phyloP scores from a whole-genome alignment of 2,888 invertebrate genomes.

The Willowsia nigromaculata region DNA sequence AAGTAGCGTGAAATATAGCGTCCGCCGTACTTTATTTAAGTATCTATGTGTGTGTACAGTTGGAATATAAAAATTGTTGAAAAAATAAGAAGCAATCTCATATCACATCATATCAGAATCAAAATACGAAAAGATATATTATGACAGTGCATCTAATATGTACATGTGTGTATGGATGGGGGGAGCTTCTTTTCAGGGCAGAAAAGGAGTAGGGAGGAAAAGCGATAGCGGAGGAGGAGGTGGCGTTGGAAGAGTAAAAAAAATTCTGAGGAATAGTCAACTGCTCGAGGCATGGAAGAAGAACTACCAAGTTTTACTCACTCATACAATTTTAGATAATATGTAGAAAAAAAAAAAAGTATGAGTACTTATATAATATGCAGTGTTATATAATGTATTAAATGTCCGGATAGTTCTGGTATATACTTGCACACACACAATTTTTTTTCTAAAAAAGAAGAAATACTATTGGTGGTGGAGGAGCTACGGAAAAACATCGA shows the following conservation, averaged over 20 bases:
- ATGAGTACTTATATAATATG: neutral
- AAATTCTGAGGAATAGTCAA: conserved; percentile 59
- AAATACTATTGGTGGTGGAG: conserved; percentile 18
- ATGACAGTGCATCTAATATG: neutral
- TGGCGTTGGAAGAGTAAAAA: conserved; percentile 35
- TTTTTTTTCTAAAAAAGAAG: conserved; percentile 17
- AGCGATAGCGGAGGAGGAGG: conserved; percentile 63
- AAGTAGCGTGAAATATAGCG: conserved; percentile 37
- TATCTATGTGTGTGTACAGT: neutral
- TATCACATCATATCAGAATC: conserved; percentile 61
- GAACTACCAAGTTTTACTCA: conserved; percentile 55
- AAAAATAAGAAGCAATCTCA: conserved; percentile 51
- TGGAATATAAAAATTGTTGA: neutral
- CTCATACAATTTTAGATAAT: conserved; percentile 68
- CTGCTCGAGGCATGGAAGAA: conserved; percentile 55
- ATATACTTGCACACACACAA: neutral
- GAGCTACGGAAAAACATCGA: conserved; percentile 53
- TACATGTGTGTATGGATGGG: neutral
- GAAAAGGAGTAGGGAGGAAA: conserved; percentile 58
- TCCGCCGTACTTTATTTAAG: neutral
- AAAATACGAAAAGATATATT: conserved; percentile 17
- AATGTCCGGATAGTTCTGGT: neutral
- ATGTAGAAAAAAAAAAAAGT: conserved; percentile 30
- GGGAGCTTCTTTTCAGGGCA: conserved; percentile 1
- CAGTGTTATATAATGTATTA: neutral